Base-by-base conservation (phyloP, 35 echinoderm and acorn worm species). In the Chiridota heheva region DNA sequence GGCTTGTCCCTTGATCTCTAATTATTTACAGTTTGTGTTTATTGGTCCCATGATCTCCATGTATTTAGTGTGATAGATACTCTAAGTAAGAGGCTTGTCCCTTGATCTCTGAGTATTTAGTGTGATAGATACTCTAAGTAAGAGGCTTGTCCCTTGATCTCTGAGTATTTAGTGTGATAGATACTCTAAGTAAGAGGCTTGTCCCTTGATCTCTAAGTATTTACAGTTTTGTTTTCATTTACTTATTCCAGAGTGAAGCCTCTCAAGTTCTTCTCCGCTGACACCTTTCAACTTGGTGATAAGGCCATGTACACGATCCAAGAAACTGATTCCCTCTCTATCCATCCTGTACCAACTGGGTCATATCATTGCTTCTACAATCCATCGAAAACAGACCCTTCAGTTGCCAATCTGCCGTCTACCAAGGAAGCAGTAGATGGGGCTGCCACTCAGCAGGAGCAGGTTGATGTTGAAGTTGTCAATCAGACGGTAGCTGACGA, bases 281-380 rank as follows among this genome's bases (percentile, higher is more conserved):
- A 90, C 32, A 92, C 83, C 73, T 47, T 91, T 16, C 95, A 98
- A 67, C 87, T 98, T 25, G 95, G 95, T 5, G 95, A 98, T 70
- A 98, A 92, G 66, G 90, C 62, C 24, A 88, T 98, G 79, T 91
- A 88, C 60, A 83, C 40, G 55, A 40, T 98, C 3, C 58, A 76
- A 44, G 64, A 80, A 20, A 77, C 58, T 25, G 85, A 92, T 40
- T 7, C 86, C 5, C 34, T 46, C 31, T 88, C 86, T 39, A 73
- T 63, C 5, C 57, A 81, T 27, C 40, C 89, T 43, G 73, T 92
- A 27, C 40, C 81, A 38, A 70, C 58, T 43, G 95, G 95, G 20
- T 80, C 78, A 3, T 22, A 69, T 1, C 48, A 69, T 26, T 91
- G 84, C 68, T 98, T 77, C 42, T 58, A 75, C 28, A 78, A 68